Conservation (phyloP, 2,113 vertebrate species). For the Cettia cetti region DNA sequence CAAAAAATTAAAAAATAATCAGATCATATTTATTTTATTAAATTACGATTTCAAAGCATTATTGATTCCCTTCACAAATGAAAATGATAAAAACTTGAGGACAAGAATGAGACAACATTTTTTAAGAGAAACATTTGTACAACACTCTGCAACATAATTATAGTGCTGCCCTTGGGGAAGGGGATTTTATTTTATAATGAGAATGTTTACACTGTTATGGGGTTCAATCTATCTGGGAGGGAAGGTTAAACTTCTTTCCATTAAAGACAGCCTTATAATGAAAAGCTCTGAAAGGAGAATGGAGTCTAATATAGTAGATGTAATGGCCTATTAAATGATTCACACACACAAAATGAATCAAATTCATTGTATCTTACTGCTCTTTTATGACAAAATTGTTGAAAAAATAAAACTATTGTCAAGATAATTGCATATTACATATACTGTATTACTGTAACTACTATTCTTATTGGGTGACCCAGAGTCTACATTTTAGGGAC, state of each 20-base stretch:
- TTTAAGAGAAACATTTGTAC: conserved; percentile 77
- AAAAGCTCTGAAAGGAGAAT: conserved; percentile 83
- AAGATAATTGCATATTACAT: conserved; percentile 81
- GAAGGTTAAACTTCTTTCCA: conserved; percentile 85
- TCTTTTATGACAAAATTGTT: conserved; percentile 83
- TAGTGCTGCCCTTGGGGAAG: conserved; percentile 82
- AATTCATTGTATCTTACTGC: conserved; percentile 82
- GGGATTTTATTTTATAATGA: conserved; percentile 87
- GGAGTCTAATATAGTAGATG: conserved; percentile 82
- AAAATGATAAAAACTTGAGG: conserved; percentile 75
- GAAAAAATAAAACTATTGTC: conserved; percentile 84
- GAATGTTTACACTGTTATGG: conserved; percentile 85
- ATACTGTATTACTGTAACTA: conserved; percentile 76
- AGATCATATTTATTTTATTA: conserved; percentile 85
- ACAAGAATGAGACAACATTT: conserved; percentile 76
- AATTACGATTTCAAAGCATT: conserved; percentile 75
- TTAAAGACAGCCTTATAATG: conserved; percentile 85
- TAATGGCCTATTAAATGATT: conserved; percentile 86
- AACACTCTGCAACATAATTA: conserved; percentile 78
- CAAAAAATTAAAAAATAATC: conserved; percentile 82
- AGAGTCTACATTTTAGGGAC: conserved; percentile 75
- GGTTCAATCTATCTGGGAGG: conserved; percentile 84
- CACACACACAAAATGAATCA: conserved; percentile 84
- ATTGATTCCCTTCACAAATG: conserved; percentile 68
- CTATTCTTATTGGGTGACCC: conserved; percentile 76